Percentiles rank a stretch among this genome's conserved stretches.
These are phyloP conservation scores for Enteromius treurensis DNA, from an alignment of 2,797 vertebrate species.

Conservation along the genomic window DNA sequence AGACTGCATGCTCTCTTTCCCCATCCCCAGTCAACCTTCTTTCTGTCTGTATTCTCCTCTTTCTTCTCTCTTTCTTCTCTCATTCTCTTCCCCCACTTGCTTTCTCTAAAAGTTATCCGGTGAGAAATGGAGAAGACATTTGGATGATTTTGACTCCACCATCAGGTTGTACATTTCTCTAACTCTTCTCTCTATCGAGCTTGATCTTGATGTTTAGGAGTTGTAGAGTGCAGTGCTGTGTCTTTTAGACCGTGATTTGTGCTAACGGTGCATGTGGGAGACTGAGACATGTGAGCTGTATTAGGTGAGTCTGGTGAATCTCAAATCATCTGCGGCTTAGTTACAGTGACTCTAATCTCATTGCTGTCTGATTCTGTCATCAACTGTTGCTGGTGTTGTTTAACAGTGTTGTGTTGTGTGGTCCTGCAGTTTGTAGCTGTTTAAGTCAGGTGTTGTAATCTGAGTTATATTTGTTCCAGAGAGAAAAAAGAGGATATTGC, in stretches of 20 bases:
- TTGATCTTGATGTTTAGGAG: slow-evolving; percentile 3
- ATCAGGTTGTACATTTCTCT: slow-evolving; percentile 65
- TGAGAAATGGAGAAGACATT: slow-evolving; percentile 31
- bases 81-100: slow-evolving; percentile 9
- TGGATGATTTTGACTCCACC: slow-evolving; percentile 52
- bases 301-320: slow-evolving; percentile 12
- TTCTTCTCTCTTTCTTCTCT: slow-evolving; percentile 16
- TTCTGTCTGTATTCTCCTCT: slow-evolving; percentile 54
- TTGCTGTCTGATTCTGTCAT: slow-evolving; percentile 17
- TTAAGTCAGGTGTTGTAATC: slow-evolving; percentile 6
- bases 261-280: not conserved
- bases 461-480: not conserved
- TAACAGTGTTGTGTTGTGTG: not conserved
- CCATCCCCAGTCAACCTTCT: slow-evolving; percentile 58
- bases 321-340: slow-evolving; percentile 25
- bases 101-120: slow-evolving; percentile 41
- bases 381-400: slow-evolving; percentile 10
- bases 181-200: slow-evolving; percentile 25
- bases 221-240: slow-evolving; percentile 53
- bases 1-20: slow-evolving; percentile 47
- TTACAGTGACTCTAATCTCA: slow-evolving; percentile 14
- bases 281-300: slow-evolving; percentile 8
- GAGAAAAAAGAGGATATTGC: not conserved
- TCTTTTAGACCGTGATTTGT: slow-evolving; percentile 32
- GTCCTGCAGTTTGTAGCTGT: not conserved